Conservation (phyloP, 1,140 invertebrate species). For the Procambarus clarkii region DNA sequence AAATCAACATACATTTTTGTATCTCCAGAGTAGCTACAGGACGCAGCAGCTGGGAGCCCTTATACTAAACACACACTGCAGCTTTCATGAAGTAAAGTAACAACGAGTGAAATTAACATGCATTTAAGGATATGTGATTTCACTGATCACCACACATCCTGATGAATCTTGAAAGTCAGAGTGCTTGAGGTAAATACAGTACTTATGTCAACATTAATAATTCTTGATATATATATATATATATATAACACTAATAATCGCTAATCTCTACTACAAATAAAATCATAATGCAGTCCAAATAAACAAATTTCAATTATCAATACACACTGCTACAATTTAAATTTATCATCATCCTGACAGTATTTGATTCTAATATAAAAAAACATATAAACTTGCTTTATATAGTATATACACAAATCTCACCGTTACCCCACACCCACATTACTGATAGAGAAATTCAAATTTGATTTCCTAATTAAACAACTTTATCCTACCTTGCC, state of each 20-base stretch:
- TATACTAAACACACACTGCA: not conserved
- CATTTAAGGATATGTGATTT: not conserved
- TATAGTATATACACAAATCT: not conserved
- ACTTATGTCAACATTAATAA: not conserved
- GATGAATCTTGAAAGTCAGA: not conserved
- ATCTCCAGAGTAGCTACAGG: not conserved
- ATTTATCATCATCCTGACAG: not conserved
- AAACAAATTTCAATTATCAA: too few species aligned
- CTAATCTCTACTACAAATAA: not conserved
- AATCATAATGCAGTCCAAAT: too few species aligned
- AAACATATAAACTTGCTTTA: not conserved
- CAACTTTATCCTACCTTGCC: too few species aligned
- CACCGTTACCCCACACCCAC: too few species aligned
- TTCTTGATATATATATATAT: not conserved
- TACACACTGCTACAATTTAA: too few species aligned
- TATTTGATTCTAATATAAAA: not conserved
- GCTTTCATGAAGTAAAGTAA: not conserved
- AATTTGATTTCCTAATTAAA: too few species aligned
- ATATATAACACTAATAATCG: not conserved
- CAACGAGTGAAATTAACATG: not conserved
- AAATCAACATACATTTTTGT: not conserved
- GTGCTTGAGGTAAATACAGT: slow-evolving; percentile 1
- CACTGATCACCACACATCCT: not conserved
- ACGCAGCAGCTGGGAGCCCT: not conserved
- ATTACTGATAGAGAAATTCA: too few species aligned